Conservation (phyloP, 35 echinoderm and acorn worm species). For the Eucidaris tribuloides region DNA sequence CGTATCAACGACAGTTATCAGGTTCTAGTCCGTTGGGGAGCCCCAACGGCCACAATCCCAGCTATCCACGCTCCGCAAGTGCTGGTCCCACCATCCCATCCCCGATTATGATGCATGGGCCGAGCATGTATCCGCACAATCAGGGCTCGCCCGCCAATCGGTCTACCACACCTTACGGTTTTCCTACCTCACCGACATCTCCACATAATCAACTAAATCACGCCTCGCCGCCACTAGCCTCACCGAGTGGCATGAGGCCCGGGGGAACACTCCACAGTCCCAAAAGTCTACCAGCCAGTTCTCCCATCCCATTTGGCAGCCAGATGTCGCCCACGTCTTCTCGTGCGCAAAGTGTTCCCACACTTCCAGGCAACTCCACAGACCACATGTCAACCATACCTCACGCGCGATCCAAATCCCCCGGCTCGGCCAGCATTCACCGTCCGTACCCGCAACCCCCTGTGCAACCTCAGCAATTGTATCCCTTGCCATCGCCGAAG, state of each 20-base stretch:
- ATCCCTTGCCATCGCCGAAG: constrained; percentile 56
- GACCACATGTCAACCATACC: not conserved
- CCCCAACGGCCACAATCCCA: constrained; percentile 60
- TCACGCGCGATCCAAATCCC: constrained; percentile 10
- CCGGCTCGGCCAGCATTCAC: not conserved
- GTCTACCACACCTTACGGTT: constrained; percentile 24
- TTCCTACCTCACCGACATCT: constrained; percentile 45
- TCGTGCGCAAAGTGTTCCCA: constrained; percentile 13
- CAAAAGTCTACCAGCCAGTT: constrained; percentile 73
- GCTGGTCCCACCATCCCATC: constrained; percentile 59
- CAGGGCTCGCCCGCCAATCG: constrained; percentile 12
- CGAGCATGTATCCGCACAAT: constrained; percentile 58
- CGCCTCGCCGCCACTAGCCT: constrained; percentile 39
- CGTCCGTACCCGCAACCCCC: constrained; percentile 27
- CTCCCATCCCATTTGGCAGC: constrained; percentile 47
- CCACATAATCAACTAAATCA: constrained; percentile 33
- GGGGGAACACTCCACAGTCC: constrained; percentile 68
- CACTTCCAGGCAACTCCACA: constrained; percentile 1
- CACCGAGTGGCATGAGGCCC: constrained; percentile 67
- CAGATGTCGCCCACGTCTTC: constrained; percentile 28
- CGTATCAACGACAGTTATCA: constrained; percentile 66
- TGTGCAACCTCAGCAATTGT: constrained; percentile 3
- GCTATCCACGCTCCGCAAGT: constrained; percentile 51
- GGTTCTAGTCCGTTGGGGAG: constrained; percentile 66
- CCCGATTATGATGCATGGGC: constrained; percentile 66